These are phyloP conservation scores for Borostomias antarcticus DNA, from an alignment of 2,797 vertebrate species.

Conservation along the genomic window DNA sequence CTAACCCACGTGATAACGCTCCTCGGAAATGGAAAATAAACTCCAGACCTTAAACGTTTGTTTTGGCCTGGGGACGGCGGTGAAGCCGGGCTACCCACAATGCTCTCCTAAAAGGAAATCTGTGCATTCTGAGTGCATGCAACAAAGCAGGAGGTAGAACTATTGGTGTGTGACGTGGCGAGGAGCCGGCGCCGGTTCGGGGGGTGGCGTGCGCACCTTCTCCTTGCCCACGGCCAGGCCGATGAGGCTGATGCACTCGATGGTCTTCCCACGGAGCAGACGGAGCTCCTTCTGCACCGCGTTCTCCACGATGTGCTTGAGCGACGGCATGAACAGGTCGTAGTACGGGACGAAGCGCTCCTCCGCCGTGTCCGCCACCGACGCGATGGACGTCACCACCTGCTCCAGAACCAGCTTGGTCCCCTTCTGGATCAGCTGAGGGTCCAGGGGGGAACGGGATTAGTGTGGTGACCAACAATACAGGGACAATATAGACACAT, in stretches of 20 bases:
- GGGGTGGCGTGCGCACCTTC: conserved; percentile 82
- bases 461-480: too few species aligned
- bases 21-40: too few species aligned
- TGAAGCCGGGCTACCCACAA: too few species aligned
- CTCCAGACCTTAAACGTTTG: too few species aligned
- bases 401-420: conserved; percentile 98
- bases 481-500: too few species aligned
- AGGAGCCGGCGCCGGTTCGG: too few species aligned
- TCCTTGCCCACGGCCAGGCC: conserved; percentile 98
- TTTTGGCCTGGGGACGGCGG: too few species aligned
- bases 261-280: conserved; percentile 95
- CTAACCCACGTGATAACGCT: too few species aligned
- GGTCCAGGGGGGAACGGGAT: neutral
- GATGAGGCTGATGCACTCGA: conserved; percentile 98
- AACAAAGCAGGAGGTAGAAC: too few species aligned
- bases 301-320: conserved; percentile 97
- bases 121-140: too few species aligned
- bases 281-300: conserved; percentile 96
- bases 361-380: conserved; percentile 97
- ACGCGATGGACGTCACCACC: conserved; percentile 98
- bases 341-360: conserved; percentile 99
- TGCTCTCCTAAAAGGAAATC: too few species aligned
- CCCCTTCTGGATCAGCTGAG: conserved; percentile 94
- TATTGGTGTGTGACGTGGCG: too few species aligned
- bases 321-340: conserved; percentile 95